These are phyloP conservation scores for Grammomys dolichurus DNA, from an alignment of 2,113 vertebrate species.

Conservation along the genomic window DNA sequence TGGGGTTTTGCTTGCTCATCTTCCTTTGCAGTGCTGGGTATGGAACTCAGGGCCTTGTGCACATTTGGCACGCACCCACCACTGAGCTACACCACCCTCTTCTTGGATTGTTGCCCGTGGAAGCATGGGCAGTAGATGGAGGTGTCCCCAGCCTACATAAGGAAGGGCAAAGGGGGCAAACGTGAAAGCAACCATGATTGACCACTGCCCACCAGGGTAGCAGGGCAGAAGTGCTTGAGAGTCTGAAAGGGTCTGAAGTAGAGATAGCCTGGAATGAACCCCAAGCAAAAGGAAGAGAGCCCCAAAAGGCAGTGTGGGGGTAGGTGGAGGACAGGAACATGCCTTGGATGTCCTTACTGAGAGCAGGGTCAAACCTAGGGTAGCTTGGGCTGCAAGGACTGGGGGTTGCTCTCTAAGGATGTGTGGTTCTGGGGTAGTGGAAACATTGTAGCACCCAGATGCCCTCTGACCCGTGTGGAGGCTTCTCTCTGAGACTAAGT, in stretches of 20 bases:
- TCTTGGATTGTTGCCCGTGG: neutral
- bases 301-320: rapidly evolving
- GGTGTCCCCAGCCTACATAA: neutral
- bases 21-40: neutral
- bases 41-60: neutral
- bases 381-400: neutral
- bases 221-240: neutral
- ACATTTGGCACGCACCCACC: neutral
- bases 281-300: neutral
- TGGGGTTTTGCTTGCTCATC: neutral
- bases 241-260: neutral
- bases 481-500: neutral
- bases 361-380: neutral
- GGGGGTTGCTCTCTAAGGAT: neutral
- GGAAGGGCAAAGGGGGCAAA: too few relatives aligned
- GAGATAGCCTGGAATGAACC: neutral
- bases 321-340: neutral
- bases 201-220: neutral
- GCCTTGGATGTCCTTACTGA: neutral
- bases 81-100: neutral
- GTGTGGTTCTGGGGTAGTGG: rapidly evolving
- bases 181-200: neutral
- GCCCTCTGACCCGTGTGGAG: neutral
- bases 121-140: neutral
- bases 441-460: neutral